A percentile compares a stretch with the other conserved stretches of the same genome.
Conservation (phyloP, 2,888 invertebrate genomes). For the Drosophila heteroneura region DNA sequence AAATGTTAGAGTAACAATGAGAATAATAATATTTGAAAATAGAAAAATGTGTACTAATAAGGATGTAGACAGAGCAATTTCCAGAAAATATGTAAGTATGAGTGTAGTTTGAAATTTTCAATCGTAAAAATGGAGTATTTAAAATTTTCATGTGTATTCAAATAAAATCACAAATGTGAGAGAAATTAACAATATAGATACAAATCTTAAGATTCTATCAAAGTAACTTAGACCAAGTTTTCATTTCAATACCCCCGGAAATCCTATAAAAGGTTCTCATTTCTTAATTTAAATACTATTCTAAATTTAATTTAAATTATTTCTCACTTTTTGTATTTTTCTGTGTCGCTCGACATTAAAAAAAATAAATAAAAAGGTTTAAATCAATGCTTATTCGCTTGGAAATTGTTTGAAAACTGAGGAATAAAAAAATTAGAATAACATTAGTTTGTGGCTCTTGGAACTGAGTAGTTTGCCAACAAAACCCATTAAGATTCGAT, state of each 20-base stretch:
- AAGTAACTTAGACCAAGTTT: neutral
- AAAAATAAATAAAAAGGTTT: neutral
- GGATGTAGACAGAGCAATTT: neutral
- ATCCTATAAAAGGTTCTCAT: neutral
- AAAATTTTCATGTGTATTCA: neutral
- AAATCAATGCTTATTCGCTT: neutral
- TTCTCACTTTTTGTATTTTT: neutral
- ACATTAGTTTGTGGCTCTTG: neutral
- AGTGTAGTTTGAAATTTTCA: neutral
- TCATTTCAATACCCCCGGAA: neutral
- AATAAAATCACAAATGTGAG: neutral
- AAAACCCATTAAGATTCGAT: constrained; percentile 10
- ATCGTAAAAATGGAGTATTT: neutral
- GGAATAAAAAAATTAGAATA: neutral
- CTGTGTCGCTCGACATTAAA: neutral
- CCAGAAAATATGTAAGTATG: no score
- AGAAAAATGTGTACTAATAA: neutral
- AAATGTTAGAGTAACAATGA: neutral
- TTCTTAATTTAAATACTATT: neutral
- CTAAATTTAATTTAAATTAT: neutral
- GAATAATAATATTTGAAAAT: neutral
- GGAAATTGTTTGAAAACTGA: neutral
- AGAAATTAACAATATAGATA: no score
- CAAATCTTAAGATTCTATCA: neutral
- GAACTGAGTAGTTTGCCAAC: constrained; percentile 2